A percentile compares a stretch with the other conserved stretches of the same genome.
These are phyloP conservation scores for Chrysina gloriosa DNA, from an alignment of 2,888 invertebrate species.

Conservation along the genomic window DNA sequence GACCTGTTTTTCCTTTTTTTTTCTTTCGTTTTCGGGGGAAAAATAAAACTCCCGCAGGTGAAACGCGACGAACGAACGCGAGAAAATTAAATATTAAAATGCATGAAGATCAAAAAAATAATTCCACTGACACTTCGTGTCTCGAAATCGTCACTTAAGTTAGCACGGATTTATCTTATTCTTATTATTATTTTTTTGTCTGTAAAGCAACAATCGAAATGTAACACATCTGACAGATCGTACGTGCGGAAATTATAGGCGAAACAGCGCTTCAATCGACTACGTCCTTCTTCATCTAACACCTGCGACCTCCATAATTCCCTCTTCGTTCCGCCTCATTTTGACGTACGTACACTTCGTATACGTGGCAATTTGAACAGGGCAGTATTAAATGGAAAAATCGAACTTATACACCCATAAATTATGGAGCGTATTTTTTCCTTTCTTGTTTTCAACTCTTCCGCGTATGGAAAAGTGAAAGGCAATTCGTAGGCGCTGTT, in stretches of 20 bases:
- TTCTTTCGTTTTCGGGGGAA: too few relatives aligned
- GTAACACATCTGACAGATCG: slow-evolving; percentile 10
- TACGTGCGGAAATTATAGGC: slow-evolving; percentile 11
- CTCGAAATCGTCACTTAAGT: background rate
- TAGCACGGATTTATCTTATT: background rate
- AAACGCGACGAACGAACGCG: background rate
- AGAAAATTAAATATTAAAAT: slow-evolving; percentile 19
- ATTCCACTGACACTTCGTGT: slow-evolving; percentile 11
- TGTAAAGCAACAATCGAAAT: too few relatives aligned
- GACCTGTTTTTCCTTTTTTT: too few relatives aligned
- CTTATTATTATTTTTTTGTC: background rate
- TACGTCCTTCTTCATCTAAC: background rate
- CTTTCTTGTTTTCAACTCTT: background rate
- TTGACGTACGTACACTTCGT: slow-evolving; percentile 27
- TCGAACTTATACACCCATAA: slow-evolving; percentile 22
- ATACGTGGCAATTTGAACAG: slow-evolving; percentile 34
- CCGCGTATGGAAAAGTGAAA: slow-evolving; percentile 13
- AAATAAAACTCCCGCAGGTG: background rate
- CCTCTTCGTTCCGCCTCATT: background rate
- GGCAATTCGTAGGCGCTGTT: too few relatives aligned
- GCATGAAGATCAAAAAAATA: slow-evolving; percentile 9
- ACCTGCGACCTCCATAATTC: background rate
- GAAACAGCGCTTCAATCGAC: background rate
- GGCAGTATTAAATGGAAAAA: slow-evolving; percentile 24
- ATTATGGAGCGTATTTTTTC: background rate